Percentiles rank a stretch among this genome's conserved stretches.
These are phyloP conservation scores for Chondrosia reniformis DNA, from an alignment of 37 sponge, comb jelly and placozoan species.

Conservation along the genomic window DNA sequence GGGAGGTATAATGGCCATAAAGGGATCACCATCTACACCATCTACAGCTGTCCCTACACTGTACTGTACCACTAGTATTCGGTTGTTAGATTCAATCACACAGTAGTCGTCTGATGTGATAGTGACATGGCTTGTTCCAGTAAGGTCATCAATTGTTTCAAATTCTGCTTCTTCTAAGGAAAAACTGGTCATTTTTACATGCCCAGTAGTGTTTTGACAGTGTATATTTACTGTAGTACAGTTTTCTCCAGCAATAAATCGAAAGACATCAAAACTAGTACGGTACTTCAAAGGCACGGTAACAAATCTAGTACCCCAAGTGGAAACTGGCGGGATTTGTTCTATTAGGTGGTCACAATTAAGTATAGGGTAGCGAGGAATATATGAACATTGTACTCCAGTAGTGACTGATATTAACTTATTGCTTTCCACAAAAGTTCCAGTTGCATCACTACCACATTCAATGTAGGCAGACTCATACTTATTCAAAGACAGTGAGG, in stretches of 20 bases:
- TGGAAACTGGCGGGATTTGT: conserved; percentile 41
- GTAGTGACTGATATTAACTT: conserved; percentile 1
- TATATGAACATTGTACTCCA: not conserved
- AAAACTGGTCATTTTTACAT: not conserved
- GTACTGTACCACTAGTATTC: conserved; percentile 18
- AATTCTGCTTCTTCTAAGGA: not conserved
- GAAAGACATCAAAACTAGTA: not conserved
- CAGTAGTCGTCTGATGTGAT: conserved; percentile 3
- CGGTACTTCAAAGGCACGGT: conserved; percentile 19
- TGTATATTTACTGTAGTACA: not conserved
- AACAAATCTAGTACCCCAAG: conserved; percentile 36
- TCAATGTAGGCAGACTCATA: not conserved
- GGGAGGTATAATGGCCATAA: conserved; percentile 14
- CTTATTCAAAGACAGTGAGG: not conserved
- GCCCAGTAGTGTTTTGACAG: not conserved
- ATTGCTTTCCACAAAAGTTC: conserved; percentile 12
- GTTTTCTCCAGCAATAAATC: conserved; percentile 8
- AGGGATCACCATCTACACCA: not conserved
- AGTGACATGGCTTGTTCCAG: too few species aligned
- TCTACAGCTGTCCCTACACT: conserved; percentile 8
- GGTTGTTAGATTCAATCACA: not conserved
- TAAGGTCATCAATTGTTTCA: not conserved
- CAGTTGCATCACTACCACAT: conserved; percentile 29
- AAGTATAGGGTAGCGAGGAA: not conserved
- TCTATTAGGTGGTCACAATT: conserved; percentile 57